Evolutionary conservation across 2,113 vertebrate species (phyloP), one percentile per base, ranked within the genome.

Genomic region (Elachura formosa): DNA sequence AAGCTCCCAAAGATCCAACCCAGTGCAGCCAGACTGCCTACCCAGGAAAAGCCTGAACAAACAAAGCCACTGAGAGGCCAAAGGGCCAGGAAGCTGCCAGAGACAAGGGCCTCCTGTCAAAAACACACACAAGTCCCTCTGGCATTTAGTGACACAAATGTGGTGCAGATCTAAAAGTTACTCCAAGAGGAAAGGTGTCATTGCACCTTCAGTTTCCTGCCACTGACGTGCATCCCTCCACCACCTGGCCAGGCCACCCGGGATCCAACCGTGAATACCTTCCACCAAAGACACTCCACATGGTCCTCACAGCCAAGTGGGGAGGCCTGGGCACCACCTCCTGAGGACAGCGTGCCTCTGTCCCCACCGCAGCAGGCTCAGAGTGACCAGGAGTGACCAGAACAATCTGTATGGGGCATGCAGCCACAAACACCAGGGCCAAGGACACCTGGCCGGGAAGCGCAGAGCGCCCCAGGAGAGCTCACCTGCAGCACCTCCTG

Each of bases 1-100:
- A 80, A 43, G 72, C 43, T 82, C 51, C 58, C 67, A 64, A 43
- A 76, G 67, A 64, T 54, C 81, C 52, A 66, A 36, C 11, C 26
- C 73, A 67, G 61, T 71, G 41, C 14, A 61, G 59, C 10, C 68
- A 88, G 68, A 81, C 11, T 72, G 49, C 86, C 89, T 79, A 71
- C 36, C 61, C 54, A 9, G 74, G 73, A 85, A 84, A 80, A 77
- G 84, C 54, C 81, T 95, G 83, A 90, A 80, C 86, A 96, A 95
- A 95, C 75, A 94, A 84, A 87, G 26, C 69, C 72, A 43, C 45
- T 41, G 55, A 0, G 5, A 72, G 76, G 72, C 74, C 92, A 91
- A 31, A 45, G 87, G 76, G 92, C 82, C 86, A 93, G 86, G 54
- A 46, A 66, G 84, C 77, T 84, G 79, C 54, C 13, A 48, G 69